Evolutionary conservation across 1,140 invertebrate species (phyloP), one percentile per base, ranked within the genome.

Genomic region (Phthorimaea operculella): DNA sequence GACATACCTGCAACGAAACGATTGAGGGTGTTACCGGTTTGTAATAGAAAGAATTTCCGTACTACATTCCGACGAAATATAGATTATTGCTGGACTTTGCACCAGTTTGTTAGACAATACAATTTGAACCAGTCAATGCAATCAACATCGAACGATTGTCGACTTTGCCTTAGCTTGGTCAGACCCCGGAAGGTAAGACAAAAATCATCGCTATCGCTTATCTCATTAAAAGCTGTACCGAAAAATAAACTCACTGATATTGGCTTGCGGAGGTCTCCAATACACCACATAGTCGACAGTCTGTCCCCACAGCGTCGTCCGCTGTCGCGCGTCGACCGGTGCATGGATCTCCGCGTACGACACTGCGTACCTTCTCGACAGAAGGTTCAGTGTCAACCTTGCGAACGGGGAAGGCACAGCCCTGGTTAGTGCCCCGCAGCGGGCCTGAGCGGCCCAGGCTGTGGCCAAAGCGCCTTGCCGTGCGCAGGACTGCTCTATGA

Each of bases 221-320:
- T 28, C 21, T 4, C 2, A 28, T 28, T 28, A 28, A 28, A 28
- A n/a, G n/a, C n/a, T n/a, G n/a, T 28, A 28, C 6, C 6, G 21
- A 28, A 28, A 28, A 28, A n/a, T 39, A 12, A 39, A 48, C 89
- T 89, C 83, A 93, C 93, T 90, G 42, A 92, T 92, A 74, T 94
- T 94, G 18, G 92, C 92, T 76, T 94, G 93, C 3, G 92, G 92
- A 21, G 93, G 92, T 61, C 91, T 87, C 89, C 92, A 94, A 60
- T 92, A 92, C n/a, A 94, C 74, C 0, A 91, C 88, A 57, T 87
- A 87, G 15, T 88, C 87, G 0, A 94, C 87, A 33, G 88, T 86
- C 48, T 93, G 90, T 0, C 92, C 90, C 87, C 92, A 92, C 7
- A 90, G 59, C n/a, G 89, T 87, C 0, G 64, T 82, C 21, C 86